Evolutionary conservation across 2,888 invertebrate species (phyloP).

Genomic region (Silvanus unidentatus): DNA sequence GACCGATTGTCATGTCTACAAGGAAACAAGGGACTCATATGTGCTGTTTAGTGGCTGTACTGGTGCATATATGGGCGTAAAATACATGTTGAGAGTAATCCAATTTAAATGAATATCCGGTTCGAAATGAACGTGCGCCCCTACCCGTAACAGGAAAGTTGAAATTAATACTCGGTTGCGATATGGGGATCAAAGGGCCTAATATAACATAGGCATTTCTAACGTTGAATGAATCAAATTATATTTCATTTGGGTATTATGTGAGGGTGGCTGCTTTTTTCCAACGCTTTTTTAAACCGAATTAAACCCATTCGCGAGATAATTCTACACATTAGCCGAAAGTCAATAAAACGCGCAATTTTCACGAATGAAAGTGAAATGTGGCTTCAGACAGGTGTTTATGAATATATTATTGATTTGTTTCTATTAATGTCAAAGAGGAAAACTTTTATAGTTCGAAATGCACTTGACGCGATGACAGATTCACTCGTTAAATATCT

Average conservation of each 20-base stretch:
- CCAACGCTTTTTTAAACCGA: too few relatives aligned
- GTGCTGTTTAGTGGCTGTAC: too few relatives aligned
- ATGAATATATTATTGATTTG: conserved; percentile 10
- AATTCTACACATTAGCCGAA: too few relatives aligned
- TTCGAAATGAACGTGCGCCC: conserved; percentile 16
- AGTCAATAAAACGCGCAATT: too few relatives aligned
- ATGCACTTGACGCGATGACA: too few relatives aligned
- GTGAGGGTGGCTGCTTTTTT: too few relatives aligned
- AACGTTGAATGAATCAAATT: neutral
- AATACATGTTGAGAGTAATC: conserved; percentile 9
- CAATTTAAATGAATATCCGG: conserved; percentile 22
- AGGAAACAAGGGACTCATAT: neutral
- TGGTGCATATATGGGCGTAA: neutral
- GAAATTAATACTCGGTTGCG: conserved; percentile 18
- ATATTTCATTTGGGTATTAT: too few relatives aligned
- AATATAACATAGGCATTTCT: neutral
- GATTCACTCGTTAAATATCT: too few relatives aligned
- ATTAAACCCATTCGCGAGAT: too few relatives aligned
- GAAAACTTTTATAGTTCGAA: too few relatives aligned
- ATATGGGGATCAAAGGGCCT: conserved; percentile 17
- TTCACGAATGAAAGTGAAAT: too few relatives aligned
- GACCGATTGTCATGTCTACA: too few relatives aligned
- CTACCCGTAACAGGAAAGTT: conserved; percentile 16
- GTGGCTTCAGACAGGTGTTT: conserved; percentile 8
- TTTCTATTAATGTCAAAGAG: neutral